Evolutionary conservation across 1,140 invertebrate species (phyloP), one percentile per base, ranked within the genome.

Genomic region (Aphelenchoides besseyi): DNA sequence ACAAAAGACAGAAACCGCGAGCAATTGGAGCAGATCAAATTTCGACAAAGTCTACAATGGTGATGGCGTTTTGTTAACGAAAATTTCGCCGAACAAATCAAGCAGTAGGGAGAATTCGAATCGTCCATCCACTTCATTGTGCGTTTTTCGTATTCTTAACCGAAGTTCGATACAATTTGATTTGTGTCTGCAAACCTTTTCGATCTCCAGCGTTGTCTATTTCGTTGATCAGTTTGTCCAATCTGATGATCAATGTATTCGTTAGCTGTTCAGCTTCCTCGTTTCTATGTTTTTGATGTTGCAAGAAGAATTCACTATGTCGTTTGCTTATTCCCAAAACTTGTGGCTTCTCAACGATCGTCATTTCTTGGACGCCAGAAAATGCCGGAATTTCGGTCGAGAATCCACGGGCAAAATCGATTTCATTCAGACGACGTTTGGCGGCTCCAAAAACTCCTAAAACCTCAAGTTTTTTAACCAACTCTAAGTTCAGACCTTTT

Each of bases 101-200:
- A 92, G 86, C 95, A 98, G 29, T 94, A 85, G 71, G 90, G 91
- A 0, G 95, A 94, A 77, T 91, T 90, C 55, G 88, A 89, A 37
- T 97, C 95, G 85, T 94, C 91, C 64, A 94, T 87, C 96, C 96
- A 98, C 52, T 90, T 89, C 1, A 98, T 95, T 55, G 95, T 89
- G 72, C 89, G 84, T 78, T 90, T 89, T 82, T 92, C 91, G 82
- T 90, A 90, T 69, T 84, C 90, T 91, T 72, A 79, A 70, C 1
- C 12, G 1, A 52, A 68, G 1, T 8, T 12, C n/a, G 9, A 29
- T 3, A 53, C 54, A 18, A 68, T 8, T 69, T 54, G 12, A 69
- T 12, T 23, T 33, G n/a, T n/a, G 16, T 53, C 26, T 16, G 61
- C 68, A 72, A 83, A 88, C 92, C 90, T 89, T 93, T 94, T 75